Evolutionary conservation across 2,888 invertebrate species (phyloP).

Genomic region (Paralinhomoeus sp.): DNA sequence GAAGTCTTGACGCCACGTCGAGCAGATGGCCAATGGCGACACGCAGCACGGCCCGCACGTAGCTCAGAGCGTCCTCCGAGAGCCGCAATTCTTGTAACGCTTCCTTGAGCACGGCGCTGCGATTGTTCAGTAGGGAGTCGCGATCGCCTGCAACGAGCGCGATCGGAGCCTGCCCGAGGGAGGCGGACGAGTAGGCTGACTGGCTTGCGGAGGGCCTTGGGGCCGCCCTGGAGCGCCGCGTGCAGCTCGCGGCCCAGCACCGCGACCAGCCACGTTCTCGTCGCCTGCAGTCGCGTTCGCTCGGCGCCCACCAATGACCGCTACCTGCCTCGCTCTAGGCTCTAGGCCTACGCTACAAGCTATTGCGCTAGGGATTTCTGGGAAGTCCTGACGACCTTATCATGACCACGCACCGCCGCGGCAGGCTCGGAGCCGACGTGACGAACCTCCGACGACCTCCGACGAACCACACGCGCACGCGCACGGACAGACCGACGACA

Average conservation of each 20-base stretch:
- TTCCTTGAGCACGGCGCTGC: constrained; percentile 55
- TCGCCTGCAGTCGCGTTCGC: background rate
- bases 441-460: too few species aligned
- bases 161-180: constrained; percentile 43
- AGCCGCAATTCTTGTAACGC: constrained; percentile 48
- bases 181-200: constrained; percentile 59
- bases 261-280: constrained; percentile 40
- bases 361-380: too few species aligned
- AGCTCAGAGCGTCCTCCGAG: constrained; percentile 48
- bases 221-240: constrained; percentile 56
- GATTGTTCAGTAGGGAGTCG: constrained; percentile 53
- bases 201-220: constrained; percentile 57
- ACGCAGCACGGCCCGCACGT: constrained; percentile 53
- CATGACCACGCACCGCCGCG: too few species aligned
- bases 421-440: too few species aligned
- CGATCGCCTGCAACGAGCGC: constrained; percentile 50
- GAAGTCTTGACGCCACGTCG: constrained; percentile 35
- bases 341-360: too few species aligned
- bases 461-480: too few species aligned
- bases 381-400: too few species aligned
- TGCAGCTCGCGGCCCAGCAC: constrained; percentile 68
- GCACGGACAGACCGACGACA: too few species aligned
- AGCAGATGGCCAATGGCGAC: constrained; percentile 59
- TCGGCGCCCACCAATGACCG: too few species aligned
- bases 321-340: constrained; percentile 38